These are phyloP conservation scores for Strigamia transsilvanica DNA, from an alignment of 2,888 invertebrate genomes.

Conservation along the genomic window DNA sequence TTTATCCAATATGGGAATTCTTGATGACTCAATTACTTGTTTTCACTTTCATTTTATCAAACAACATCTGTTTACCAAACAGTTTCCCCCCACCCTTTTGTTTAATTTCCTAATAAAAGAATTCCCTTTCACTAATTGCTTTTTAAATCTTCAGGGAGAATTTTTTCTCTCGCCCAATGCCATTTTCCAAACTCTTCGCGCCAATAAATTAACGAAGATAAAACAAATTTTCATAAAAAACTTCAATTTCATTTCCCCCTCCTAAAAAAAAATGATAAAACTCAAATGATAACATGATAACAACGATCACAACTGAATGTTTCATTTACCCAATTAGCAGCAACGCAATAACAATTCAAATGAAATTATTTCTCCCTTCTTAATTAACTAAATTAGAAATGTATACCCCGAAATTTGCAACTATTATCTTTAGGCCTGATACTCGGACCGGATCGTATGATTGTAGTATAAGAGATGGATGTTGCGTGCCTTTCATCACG, in stretches of 20 bases:
- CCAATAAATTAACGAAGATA: slow-evolving; percentile 18
- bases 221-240: slow-evolving; percentile 14
- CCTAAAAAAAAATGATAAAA: neutral
- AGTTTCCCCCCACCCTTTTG: neutral
- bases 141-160: slow-evolving; percentile 22
- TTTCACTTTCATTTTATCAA: slow-evolving; percentile 9
- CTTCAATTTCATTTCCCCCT: neutral
- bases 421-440: neutral
- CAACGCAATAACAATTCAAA: neutral
- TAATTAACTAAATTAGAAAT: neutral
- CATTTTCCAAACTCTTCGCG: slow-evolving; percentile 3
- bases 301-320: neutral
- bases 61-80: slow-evolving; percentile 23
- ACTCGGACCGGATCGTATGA: neutral
- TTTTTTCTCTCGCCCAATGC: neutral
- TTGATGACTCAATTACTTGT: slow-evolving; percentile 1
- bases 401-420: neutral
- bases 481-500: slow-evolving; percentile 32
- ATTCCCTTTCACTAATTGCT: slow-evolving; percentile 12
- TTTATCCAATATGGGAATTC: neutral
- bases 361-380: neutral
- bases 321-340: neutral
- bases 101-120: slow-evolving; percentile 22
- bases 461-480: slow-evolving; percentile 13
- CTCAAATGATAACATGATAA: neutral